Conservation (phyloP, 2,797 vertebrate species). For the Rhinella marina region DNA sequence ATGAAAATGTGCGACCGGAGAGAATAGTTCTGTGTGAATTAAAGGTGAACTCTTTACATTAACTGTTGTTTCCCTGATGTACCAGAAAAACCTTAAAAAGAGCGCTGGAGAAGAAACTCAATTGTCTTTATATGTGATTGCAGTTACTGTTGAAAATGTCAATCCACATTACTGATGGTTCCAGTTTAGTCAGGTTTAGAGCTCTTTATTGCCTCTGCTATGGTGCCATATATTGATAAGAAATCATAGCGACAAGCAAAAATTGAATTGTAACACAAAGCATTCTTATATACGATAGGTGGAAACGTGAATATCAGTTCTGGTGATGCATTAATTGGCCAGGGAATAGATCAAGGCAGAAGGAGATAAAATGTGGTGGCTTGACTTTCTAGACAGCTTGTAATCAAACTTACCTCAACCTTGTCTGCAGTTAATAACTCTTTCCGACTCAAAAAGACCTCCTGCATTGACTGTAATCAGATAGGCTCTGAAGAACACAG, state of each 20-base stretch:
- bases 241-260: not conserved
- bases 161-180: not conserved
- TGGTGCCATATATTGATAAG: not conserved
- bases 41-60: conserved; percentile 27
- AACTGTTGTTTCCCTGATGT: not conserved
- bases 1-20: conserved; percentile 43
- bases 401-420: not conserved
- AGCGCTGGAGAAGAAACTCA: not conserved
- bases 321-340: not conserved
- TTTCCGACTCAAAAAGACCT: not conserved
- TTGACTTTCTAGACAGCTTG: not conserved
- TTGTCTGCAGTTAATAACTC: not conserved
- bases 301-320: not conserved
- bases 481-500: not conserved
- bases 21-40: conserved; percentile 21
- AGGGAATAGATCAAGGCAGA: not conserved
- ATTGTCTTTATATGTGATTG: not conserved
- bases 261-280: not conserved
- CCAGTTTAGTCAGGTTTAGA: not conserved
- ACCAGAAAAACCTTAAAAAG: not conserved
- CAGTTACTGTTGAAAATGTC: not conserved
- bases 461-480: not conserved
- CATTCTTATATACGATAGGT: not conserved
- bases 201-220: not conserved
- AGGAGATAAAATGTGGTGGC: not conserved